Evolutionary conservation across 2,797 vertebrate genomes (phyloP).

Genomic region (Sus cebifrons): DNA sequence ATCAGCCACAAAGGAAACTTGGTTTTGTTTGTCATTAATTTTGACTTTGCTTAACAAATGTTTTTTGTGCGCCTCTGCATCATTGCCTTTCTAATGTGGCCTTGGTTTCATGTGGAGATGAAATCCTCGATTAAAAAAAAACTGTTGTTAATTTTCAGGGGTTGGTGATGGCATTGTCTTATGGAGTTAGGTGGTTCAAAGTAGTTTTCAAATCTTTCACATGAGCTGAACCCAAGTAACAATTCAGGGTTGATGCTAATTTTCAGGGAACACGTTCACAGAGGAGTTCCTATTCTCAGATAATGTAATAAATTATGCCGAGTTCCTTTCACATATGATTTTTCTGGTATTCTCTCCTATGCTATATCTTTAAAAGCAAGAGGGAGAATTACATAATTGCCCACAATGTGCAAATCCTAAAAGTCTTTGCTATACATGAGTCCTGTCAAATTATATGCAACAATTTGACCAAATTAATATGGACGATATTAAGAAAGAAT

Average conservation of each 20-base stretch:
- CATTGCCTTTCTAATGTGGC: slow-evolving; percentile 85
- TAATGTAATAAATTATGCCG: slow-evolving; percentile 57
- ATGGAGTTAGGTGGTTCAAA: slow-evolving; percentile 72
- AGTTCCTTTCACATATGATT: slow-evolving; percentile 51
- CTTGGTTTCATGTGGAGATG: slow-evolving; percentile 85
- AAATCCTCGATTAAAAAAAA: slow-evolving; percentile 88
- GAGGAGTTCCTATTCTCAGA: slow-evolving; percentile 43
- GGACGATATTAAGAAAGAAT: slow-evolving; percentile 39
- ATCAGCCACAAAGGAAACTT: slow-evolving; percentile 90
- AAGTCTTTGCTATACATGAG: not conserved
- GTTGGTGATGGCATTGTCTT: slow-evolving; percentile 31
- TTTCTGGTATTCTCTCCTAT: slow-evolving; percentile 35
- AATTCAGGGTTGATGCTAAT: slow-evolving; percentile 68
- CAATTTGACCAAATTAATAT: slow-evolving; percentile 44
- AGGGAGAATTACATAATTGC: slow-evolving; percentile 40
- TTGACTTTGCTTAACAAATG: slow-evolving; percentile 89
- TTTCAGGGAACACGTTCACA: slow-evolving; percentile 81
- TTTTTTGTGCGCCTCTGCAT: slow-evolving; percentile 70
- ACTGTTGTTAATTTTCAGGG: slow-evolving; percentile 85
- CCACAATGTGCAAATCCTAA: slow-evolving; percentile 20
- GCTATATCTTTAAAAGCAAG: slow-evolving; percentile 5
- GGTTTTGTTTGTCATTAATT: slow-evolving; percentile 92
- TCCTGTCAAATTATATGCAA: slow-evolving; percentile 45
- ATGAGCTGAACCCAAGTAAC: slow-evolving; percentile 84
- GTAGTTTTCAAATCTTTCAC: slow-evolving; percentile 84